Evolutionary conservation across 1,140 invertebrate species (phyloP), one percentile per base, ranked within the genome.

Genomic region (Platyscapa corneri): DNA sequence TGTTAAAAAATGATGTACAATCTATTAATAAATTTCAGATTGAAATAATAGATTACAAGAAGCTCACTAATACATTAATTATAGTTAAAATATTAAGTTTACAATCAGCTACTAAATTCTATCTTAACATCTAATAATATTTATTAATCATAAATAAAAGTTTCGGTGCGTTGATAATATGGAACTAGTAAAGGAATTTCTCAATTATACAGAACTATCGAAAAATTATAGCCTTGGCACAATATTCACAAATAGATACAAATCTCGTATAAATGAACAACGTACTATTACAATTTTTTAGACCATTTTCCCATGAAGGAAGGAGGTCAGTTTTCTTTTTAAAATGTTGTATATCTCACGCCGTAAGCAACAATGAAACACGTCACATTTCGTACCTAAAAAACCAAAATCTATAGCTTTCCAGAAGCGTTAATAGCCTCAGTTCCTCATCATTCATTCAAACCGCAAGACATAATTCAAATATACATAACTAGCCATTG

Each of bases 291-390:
- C 46, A 46, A 83, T 75, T 83, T 82, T 74, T 83, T 60, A 76
- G 67, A 83, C 53, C 53, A 76, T 56, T 76, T 83, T 83, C 72
- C 37, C 72, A 76, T 39, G 37, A 32, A 49, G 53, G 2, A 49
- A 83, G 46, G 53, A 83, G 82, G 82, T 83, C 56, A 83, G 72
- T 83, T 60, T 72, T 75, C 49, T 60, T 72, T 79, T 34, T n/a
- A 60, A 82, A 34, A 46, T 20, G 10, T 16, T 70, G 42, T 46
- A 49, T 70, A 34, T 23, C 70, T 74, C 60, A 30, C 60, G 20
- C 39, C 27, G 0, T 20, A 34, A 32, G 27, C 42, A 23, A 46
- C 64, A 46, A 65, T 32, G 30, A 34, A 77, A 34, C 46, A 27
- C 42, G 75, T 53, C 46, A 34, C 46, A 53, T 20, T 32, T 37